A percentile compares a stretch with the other conserved stretches of the same genome.
Conservation (phyloP, 1,140 invertebrate species). For the Bombus ignitus region DNA sequence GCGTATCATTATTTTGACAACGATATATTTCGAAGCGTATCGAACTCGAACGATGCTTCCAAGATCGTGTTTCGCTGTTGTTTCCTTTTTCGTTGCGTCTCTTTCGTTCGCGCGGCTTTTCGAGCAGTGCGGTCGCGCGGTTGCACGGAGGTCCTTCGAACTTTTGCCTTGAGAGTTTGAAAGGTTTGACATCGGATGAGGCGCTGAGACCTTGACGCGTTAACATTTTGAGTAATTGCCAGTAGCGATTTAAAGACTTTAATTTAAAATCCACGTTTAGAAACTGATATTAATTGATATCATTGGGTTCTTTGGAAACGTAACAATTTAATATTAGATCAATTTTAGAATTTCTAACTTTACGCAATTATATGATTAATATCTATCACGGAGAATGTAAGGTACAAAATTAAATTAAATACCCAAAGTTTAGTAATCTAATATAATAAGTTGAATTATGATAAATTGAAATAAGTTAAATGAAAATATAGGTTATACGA, state of each 20-base stretch:
- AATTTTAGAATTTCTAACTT: too few species aligned
- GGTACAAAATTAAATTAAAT: too few species aligned
- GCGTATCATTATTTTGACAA: not conserved
- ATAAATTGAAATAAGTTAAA: too few species aligned
- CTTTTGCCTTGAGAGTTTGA: slow-evolving; percentile 29
- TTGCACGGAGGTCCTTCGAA: slow-evolving; percentile 10
- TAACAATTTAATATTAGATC: too few species aligned
- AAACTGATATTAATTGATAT: not conserved
- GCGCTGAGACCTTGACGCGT: not conserved
- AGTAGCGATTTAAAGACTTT: not conserved
- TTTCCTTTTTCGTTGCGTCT: slow-evolving; percentile 26
- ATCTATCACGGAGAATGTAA: too few species aligned
- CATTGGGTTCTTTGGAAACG: too few species aligned
- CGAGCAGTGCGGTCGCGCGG: not conserved
- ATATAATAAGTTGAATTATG: too few species aligned
- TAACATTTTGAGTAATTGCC: not conserved
- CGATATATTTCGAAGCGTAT: not conserved
- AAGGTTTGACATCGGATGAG: slow-evolving; percentile 16
- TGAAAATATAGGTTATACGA: not conserved
- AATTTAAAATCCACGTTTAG: not conserved
- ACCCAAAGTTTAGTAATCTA: too few species aligned
- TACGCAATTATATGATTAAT: too few species aligned
- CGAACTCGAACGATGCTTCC: not conserved
- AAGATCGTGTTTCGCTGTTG: slow-evolving; percentile 3
- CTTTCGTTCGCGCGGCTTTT: slow-evolving; percentile 5